Base-by-base conservation (phyloP, 1,140 invertebrate genomes). In the Orchestia grillus region DNA sequence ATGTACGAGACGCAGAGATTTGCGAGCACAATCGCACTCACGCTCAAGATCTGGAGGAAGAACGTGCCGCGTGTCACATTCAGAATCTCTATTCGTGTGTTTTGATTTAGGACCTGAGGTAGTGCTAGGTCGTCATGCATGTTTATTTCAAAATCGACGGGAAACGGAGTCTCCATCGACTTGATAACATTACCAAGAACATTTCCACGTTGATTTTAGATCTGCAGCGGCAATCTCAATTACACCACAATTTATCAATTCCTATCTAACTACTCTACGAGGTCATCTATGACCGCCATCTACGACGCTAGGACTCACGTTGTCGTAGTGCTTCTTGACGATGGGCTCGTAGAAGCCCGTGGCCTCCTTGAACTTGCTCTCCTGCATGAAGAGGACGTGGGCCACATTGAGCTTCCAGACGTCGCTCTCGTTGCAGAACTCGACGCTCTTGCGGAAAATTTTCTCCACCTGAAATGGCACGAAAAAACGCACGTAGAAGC, bases 1-100 rank as follows among this genome's bases (percentile, higher is more conserved):
- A 99, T 99, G 97, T 99, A 99, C 92, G 99, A 99, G 0, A 99
- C 99, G 97, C 99, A 99, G 23, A 99, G 97, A 97, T 99, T 99
- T 8, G 99, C 99, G 97, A 99, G 98, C 91, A 99, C 99, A 96
- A 99, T 99, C 0, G 99, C 99, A 97, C 99, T 99, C 0, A 99
- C 98, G 97, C 99, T 98, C 97, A 99, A 98, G 97, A 99, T 99
- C 98, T 98, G 97, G 88, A 77, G 36, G 36, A 77, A 3, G 36
- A 19, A 19, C 15, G 36, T 77, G 47, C 47, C 47, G n/a, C n/a
- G n/a, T n/a, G 19, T 53, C 47, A 53, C 62, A 77, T 15, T 77
- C 11, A 23, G 28, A 15, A 77, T 23, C 36, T 77, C 62, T n/a
- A 77, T 77, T 77, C 62, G 3, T 1, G 36, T 77, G 36, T 23